Percentiles rank a stretch among this genome's conserved stretches.
Evolutionary conservation across 2,113 vertebrate genomes (phyloP).

Genomic region (Embiotoca jacksoni): DNA sequence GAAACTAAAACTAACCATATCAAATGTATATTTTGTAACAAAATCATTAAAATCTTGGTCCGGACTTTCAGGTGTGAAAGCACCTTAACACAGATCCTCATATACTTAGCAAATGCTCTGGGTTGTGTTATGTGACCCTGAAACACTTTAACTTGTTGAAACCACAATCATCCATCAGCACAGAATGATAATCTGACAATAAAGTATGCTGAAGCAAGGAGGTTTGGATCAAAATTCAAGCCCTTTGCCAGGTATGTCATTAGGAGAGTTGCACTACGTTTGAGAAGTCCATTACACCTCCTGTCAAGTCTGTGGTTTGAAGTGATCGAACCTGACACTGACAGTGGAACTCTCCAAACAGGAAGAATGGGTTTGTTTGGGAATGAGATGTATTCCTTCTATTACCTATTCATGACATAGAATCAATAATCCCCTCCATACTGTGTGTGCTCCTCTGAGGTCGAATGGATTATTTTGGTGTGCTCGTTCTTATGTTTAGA

Average conservation of each 20-base stretch:
- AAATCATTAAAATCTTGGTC: too few species aligned
- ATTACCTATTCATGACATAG: conserved; percentile 66
- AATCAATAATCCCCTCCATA: conserved; percentile 49
- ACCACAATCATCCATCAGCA: neutral
- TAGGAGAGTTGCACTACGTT: conserved; percentile 9
- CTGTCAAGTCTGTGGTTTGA: conserved; percentile 11
- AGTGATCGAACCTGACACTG: conserved; percentile 20
- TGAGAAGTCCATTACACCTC: conserved; percentile 7
- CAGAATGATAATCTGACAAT: conserved; percentile 3
- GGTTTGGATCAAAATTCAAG: conserved; percentile 10
- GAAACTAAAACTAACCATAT: too few species aligned
- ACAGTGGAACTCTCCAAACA: conserved; percentile 1
- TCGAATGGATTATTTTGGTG: conserved; percentile 62
- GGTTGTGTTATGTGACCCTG: neutral
- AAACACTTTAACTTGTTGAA: neutral
- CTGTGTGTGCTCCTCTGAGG: conserved; percentile 35
- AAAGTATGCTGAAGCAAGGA: conserved; percentile 6
- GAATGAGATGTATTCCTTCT: conserved; percentile 31
- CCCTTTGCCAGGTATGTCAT: neutral
- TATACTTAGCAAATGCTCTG: neutral
- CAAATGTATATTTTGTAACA: too few species aligned
- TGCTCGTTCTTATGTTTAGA: conserved; percentile 53
- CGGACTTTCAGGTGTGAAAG: too few species aligned
- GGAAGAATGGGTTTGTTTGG: conserved; percentile 41
- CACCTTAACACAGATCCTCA: neutral